Conservation (phyloP, 2,888 invertebrate genomes). For the Ophioninae sp. region DNA sequence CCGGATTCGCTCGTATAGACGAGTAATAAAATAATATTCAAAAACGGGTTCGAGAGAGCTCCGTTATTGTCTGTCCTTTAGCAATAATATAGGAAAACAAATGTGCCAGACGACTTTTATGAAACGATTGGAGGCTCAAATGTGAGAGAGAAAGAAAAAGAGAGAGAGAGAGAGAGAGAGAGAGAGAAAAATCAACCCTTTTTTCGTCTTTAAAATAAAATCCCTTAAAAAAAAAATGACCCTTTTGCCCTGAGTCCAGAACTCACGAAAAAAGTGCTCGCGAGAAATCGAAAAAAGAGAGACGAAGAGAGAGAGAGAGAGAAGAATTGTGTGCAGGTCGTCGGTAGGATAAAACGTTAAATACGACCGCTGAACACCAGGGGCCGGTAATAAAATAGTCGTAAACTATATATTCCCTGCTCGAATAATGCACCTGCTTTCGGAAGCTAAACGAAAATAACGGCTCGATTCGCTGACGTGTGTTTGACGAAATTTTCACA, state of each 20-base stretch:
- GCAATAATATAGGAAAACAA: conserved; percentile 80
- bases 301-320: conserved; percentile 25
- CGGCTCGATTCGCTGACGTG: conserved; percentile 56
- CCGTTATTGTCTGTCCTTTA: conserved; percentile 62
- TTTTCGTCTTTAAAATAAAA: conserved; percentile 73
- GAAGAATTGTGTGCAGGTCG: conserved; percentile 52
- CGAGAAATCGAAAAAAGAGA: conserved; percentile 50
- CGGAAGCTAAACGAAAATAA: conserved; percentile 60
- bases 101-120: conserved; percentile 81
- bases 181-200: conserved; percentile 57
- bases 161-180: not conserved
- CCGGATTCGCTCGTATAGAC: conserved; percentile 66
- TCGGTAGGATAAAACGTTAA: conserved; percentile 78
- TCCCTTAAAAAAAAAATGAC: no score
- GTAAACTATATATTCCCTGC: conserved; percentile 75
- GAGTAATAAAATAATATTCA: conserved; percentile 75
- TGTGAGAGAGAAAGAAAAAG: not conserved
- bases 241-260: conserved; percentile 66
- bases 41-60: conserved; percentile 56
- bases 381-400: conserved; percentile 79
- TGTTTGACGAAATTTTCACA: conserved; percentile 50
- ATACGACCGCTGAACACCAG: conserved; percentile 79
- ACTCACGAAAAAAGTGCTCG: conserved; percentile 42
- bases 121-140: conserved; percentile 72
- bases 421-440: conserved; percentile 78